Conservation (phyloP, 2,888 invertebrate genomes). For the Apeira syringaria region DNA sequence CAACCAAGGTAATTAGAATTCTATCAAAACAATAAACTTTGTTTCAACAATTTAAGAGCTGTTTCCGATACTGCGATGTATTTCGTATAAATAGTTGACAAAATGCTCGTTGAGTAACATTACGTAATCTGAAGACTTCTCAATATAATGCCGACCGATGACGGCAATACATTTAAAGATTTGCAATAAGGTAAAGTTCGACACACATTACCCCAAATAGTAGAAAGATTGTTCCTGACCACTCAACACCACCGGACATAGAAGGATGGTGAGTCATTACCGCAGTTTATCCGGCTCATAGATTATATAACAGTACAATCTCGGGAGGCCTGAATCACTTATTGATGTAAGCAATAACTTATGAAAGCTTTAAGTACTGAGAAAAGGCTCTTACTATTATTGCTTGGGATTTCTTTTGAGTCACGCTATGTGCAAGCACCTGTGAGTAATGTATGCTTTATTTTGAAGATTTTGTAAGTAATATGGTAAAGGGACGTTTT, state of each 20-base stretch:
- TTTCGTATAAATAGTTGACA: no score
- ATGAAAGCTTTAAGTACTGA: slow-evolving; percentile 22
- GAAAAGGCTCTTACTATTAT: slow-evolving; percentile 21
- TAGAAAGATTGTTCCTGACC: slow-evolving; percentile 3
- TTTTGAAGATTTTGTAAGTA: no score
- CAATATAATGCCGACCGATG: slow-evolving; percentile 8
- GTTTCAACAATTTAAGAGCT: no score
- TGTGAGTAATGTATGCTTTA: no score
- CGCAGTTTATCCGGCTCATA: slow-evolving; percentile 1
- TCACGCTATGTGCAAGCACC: no score
- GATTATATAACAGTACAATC: neutral
- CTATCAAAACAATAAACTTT: no score
- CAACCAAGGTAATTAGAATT: no score
- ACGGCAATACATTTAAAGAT: slow-evolving; percentile 3
- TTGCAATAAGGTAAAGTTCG: slow-evolving; percentile 8
- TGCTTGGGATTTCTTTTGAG: slow-evolving; percentile 21
- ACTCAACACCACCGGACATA: slow-evolving; percentile 3
- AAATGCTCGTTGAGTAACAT: no score
- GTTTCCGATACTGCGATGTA: no score
- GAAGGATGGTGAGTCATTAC: slow-evolving; percentile 24
- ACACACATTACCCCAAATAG: slow-evolving; percentile 6
- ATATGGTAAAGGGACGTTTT: no score
- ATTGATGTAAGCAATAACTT: slow-evolving; percentile 23
- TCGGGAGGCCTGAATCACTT: slow-evolving; percentile 26
- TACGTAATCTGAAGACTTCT: no score